Percentiles rank a stretch among this genome's conserved stretches.
phyloP scores from a whole-genome alignment of 1,140 invertebrate genomes.

The Drosophila suzukii region DNA sequence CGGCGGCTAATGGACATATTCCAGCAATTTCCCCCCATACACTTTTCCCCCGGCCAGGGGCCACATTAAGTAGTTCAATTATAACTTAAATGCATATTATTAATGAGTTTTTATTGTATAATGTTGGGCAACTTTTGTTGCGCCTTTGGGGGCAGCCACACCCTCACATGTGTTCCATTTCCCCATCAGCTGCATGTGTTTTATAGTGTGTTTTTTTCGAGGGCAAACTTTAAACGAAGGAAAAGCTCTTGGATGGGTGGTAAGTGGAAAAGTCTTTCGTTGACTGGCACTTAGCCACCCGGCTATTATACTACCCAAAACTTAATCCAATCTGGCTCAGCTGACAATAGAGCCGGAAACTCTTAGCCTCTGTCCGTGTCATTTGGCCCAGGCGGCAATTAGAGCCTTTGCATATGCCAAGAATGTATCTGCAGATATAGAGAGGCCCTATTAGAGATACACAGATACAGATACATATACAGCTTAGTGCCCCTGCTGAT shows the following conservation, averaged over 20 bases:
- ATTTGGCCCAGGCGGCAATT: conserved; percentile 47
- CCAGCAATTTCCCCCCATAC: conserved; percentile 47
- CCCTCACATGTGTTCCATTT: background rate
- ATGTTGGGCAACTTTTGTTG: conserved; percentile 59
- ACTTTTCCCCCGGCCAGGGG: conserved; percentile 35
- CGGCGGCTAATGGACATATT: conserved; percentile 45
- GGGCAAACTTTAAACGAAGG: conserved; percentile 48
- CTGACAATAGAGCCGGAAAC: conserved; percentile 18
- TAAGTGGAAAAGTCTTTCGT: conserved; percentile 19
- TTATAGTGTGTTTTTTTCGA: conserved; percentile 49
- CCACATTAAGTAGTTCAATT: conserved; percentile 80
- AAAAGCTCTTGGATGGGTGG: conserved; percentile 15
- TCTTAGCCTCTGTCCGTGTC: conserved; percentile 28
- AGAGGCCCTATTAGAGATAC: too few relatives aligned
- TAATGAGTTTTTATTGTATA: conserved; percentile 82
- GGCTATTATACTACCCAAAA: conserved; percentile 4
- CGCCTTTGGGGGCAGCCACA: conserved; percentile 45
- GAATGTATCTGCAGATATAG: background rate
- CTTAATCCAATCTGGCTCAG: conserved; percentile 33
- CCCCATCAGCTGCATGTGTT: conserved; percentile 62
- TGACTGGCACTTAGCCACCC: conserved; percentile 15
- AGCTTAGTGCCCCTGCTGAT: conserved; percentile 55
- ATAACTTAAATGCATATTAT: conserved; percentile 81
- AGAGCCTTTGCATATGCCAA: conserved; percentile 52
- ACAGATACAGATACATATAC: conserved; percentile 18